Evolutionary conservation across 1,140 invertebrate genomes (phyloP).

Genomic region (Bilobella aurantiaca): DNA sequence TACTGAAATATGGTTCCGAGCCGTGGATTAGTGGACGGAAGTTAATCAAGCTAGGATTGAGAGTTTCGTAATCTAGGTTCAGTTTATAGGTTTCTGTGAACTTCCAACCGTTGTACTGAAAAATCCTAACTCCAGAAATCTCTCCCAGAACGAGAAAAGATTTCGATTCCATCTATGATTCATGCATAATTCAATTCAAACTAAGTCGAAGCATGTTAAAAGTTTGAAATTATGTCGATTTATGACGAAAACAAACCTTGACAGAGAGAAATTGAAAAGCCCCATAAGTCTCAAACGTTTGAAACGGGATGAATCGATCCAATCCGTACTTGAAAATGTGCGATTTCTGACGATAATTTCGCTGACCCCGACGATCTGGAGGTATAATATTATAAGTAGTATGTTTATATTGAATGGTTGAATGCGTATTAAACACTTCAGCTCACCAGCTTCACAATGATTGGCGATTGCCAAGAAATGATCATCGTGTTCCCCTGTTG

Average conservation of each 20-base stretch:
- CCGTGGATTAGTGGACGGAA: conserved; percentile 10
- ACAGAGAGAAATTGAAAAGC: conserved; percentile 34
- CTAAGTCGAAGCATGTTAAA: no score
- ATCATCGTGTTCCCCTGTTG: conserved; percentile 23
- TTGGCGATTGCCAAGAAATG: conserved; percentile 38
- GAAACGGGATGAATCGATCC: conserved; percentile 42
- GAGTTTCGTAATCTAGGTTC: background rate
- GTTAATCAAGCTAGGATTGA: background rate
- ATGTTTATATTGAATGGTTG: conserved; percentile 5
- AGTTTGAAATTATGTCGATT: no score
- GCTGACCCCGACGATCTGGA: conserved; percentile 23
- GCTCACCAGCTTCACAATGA: conserved; percentile 29
- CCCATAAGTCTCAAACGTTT: conserved; percentile 36
- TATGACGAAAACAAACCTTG: conserved; percentile 11
- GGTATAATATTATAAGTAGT: conserved; percentile 14
- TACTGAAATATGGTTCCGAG: conserved; percentile 21
- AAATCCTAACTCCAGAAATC: conserved; percentile 29
- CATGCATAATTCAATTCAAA: background rate
- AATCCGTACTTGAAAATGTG: conserved; percentile 40
- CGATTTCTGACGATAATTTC: conserved; percentile 29
- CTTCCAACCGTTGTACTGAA: conserved; percentile 44
- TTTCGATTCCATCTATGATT: conserved; percentile 16
- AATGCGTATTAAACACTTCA: background rate
- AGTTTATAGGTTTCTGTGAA: conserved; percentile 35
- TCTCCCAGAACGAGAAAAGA: conserved; percentile 34